Base-by-base conservation (phyloP, 1,140 invertebrate genomes). In the Cyrtorhinus lividipennis region DNA sequence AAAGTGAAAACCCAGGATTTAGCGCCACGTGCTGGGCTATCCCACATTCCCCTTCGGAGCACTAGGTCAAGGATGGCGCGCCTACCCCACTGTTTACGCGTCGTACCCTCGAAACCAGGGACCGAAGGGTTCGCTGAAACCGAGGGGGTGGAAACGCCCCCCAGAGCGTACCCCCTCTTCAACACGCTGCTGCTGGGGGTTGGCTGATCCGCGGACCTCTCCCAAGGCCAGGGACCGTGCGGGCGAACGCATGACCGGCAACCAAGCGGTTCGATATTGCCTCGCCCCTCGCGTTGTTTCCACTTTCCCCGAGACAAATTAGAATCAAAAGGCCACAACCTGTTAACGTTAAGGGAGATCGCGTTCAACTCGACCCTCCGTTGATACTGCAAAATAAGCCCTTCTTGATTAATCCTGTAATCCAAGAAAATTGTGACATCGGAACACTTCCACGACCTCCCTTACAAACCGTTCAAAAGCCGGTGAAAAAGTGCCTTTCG, bases 221-320 rank as follows among this genome's bases (percentile, higher is more conserved):
- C 30, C 30, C 30, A 38, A 38, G 5, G 30, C 30, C 30, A 15
- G 5, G 30, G 30, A 38, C 5, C 30, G 30, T 38, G 30, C 5
- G 30, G 30, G 8, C 8, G 48, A 22, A 53, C 48, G 48, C 48
- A 53, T 53, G 48, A 53, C 48, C 48, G 10, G 18, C 8, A 20
- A 53, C 12, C 12, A 38, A 53, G 48, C 48, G 48, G 48, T 53
- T 53, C 48, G 48, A 53, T 53, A 53, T 53, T 53, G 12, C 48
- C 20, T 22, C 48, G 10, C 48, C 48, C 10, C 48, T 10, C 8
- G 10, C 12, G 48, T 53, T n/a, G n/a, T 44, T n/a, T 53, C 18
- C 48, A 12, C 48, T 22, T 22, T 53, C 48, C 38, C 38, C 48
- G 12, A 38, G 30, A 38, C 30, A 38, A 38, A 38, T 38, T 38